Evolutionary conservation across 1,140 invertebrate species (phyloP), one percentile per base, ranked within the genome.

Genomic region (Drosophila simulans): DNA sequence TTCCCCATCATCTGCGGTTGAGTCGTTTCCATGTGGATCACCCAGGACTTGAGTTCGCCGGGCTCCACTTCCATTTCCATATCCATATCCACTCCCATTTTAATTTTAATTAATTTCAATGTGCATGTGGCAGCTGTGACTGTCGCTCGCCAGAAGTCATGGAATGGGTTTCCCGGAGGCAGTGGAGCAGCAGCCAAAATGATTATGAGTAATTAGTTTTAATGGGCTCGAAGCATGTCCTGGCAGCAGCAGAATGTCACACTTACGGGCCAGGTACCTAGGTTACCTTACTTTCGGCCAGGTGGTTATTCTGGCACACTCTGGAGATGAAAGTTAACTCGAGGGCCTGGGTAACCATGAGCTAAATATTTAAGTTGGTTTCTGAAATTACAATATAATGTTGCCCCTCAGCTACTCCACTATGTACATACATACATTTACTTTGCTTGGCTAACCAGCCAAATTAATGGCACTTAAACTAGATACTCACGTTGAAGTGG

Each of bases 61-160:
- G 20, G 37, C 37, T 63, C 53, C 58, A 55, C 42, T 45, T 52
- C 45, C 68, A 51, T 52, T 64, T 22, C 35, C 35, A 66, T 35
- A 46, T 15, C 4, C 13, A 17, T 42, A n/a, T 34, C 48, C 68
- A 64, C 35, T 64, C 39, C 27, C 58, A 49, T 49, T 73, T 86
- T 82, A 76, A 86, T 86, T 88, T 88, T 83, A 82, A 86, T 86
- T 86, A 86, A 88, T 86, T 86, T 88, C 63, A 82, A 86, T 79
- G 62, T 58, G 48, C 55, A 62, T 56, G 49, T 60, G 48, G 71
- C 72, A 75, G 72, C 72, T 75, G 51, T 22, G 59, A 35, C 59
- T 75, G 71, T 52, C 70, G 62, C 54, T 45, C 60, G 46, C 40
- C 46, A 40, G 40, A 46, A 64, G 59, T 42, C 37, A n/a, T 35